phyloP scores from a whole-genome alignment of 2,113 vertebrate genomes.

The Todiramphus saurophagus region DNA sequence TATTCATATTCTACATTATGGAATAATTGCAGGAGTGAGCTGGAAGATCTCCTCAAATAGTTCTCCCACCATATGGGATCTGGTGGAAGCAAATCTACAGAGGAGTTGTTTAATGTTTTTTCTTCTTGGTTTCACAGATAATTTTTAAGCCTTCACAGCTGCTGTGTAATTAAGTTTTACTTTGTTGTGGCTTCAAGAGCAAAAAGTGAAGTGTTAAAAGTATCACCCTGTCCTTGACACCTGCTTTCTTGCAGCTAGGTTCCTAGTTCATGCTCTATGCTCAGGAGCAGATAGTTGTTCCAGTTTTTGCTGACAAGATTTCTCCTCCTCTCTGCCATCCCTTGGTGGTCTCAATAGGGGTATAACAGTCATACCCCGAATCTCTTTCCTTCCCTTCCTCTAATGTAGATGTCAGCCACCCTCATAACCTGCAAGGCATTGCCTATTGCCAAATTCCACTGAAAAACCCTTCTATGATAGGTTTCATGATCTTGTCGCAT shows the following conservation, averaged over 20 bases:
- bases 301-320: not conserved
- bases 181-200: not conserved
- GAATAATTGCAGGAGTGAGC: not conserved
- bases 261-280: fast-evolving
- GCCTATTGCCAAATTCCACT: not conserved
- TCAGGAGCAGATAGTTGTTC: fast-evolving
- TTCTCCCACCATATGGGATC: not conserved
- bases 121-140: not conserved
- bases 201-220: not conserved
- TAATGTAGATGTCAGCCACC: not conserved
- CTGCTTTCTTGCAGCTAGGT: not conserved
- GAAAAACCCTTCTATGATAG: not conserved
- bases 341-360: not conserved
- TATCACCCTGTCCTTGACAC: not conserved
- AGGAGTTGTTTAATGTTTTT: not conserved
- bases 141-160: constrained; percentile 6
- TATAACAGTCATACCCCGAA: not conserved
- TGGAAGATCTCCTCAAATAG: not conserved
- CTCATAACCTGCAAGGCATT: fast-evolving
- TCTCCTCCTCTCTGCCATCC: not conserved
- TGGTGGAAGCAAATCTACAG: not conserved
- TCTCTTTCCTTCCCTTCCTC: not conserved
- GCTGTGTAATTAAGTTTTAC: not conserved
- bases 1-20: not conserved
- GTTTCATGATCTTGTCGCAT: fast-evolving